Conservation (phyloP, 2,797 vertebrate species). For the Manis crassicaudata region DNA sequence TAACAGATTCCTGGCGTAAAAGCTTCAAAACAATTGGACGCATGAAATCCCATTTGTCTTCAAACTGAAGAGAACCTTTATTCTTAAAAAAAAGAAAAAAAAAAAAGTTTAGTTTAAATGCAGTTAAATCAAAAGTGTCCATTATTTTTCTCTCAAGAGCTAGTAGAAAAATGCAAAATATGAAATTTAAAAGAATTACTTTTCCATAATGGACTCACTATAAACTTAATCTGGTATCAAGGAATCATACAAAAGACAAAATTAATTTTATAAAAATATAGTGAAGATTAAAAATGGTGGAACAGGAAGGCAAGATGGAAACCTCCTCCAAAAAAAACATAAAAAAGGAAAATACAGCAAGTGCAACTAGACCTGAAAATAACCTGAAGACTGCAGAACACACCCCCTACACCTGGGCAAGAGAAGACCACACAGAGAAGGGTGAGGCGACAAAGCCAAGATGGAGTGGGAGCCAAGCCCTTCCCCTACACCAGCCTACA, state of each 20-base stretch:
- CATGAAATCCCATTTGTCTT: slow-evolving; percentile 99
- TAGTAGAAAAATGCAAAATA: slow-evolving; percentile 4
- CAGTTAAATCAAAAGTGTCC: slow-evolving; percentile 39
- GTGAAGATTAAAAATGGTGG: too few species aligned
- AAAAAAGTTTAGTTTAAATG: slow-evolving; percentile 69
- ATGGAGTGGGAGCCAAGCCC: too few species aligned
- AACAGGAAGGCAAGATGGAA: too few species aligned
- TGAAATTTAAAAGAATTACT: slow-evolving; percentile 36
- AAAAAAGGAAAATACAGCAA: too few species aligned
- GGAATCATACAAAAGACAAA: slow-evolving; percentile 16
- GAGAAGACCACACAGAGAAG: too few species aligned
- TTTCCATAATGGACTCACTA: slow-evolving; percentile 47
- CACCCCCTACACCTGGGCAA: too few species aligned
- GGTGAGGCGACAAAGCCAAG: too few species aligned
- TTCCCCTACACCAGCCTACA: too few species aligned
- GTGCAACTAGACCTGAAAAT: too few species aligned
- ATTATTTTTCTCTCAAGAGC: slow-evolving; percentile 50
- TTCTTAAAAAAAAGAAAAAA: slow-evolving; percentile 87
- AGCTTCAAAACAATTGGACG: slow-evolving; percentile 98
- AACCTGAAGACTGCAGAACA: too few species aligned
- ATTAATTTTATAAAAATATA: background rate
- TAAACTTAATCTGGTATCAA: slow-evolving; percentile 32
- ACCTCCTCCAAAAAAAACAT: too few species aligned
- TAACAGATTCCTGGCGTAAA: slow-evolving; percentile 98
- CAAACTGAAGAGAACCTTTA: slow-evolving; percentile 99